A percentile compares a stretch with the other conserved stretches of the same genome.
phyloP scores from a whole-genome alignment of 1,140 invertebrate genomes.

The Lethrus apterus region DNA sequence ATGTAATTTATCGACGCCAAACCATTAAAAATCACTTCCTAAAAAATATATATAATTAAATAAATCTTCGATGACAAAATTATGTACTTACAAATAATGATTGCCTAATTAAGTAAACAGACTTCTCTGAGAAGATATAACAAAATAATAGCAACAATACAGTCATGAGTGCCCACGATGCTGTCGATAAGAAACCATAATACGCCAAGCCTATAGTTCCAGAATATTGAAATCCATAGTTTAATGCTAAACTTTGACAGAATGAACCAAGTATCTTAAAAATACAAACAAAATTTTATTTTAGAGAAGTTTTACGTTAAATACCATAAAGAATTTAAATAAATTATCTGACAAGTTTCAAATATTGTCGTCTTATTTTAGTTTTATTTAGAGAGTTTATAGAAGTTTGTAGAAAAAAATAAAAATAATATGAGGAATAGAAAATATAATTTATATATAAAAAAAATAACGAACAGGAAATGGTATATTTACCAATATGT shows the following conservation, averaged over 20 bases:
- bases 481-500: too few species aligned
- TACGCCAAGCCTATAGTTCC: slow-evolving; percentile 61
- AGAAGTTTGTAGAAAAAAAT: slow-evolving; percentile 4
- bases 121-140: slow-evolving; percentile 69
- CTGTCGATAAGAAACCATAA: slow-evolving; percentile 67
- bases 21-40: slow-evolving; percentile 73
- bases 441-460: too few species aligned
- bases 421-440: too few species aligned
- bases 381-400: not conserved
- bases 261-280: slow-evolving; percentile 60
- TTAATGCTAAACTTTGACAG: slow-evolving; percentile 67
- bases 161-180: slow-evolving; percentile 65
- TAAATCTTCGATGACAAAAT: not conserved
- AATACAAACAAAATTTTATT: slow-evolving; percentile 12
- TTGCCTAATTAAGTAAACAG: slow-evolving; percentile 61
- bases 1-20: slow-evolving; percentile 67
- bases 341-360: too few species aligned
- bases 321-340: too few species aligned
- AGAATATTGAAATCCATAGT: slow-evolving; percentile 62
- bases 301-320: slow-evolving; percentile 1
- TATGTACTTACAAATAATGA: slow-evolving; percentile 67
- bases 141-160: slow-evolving; percentile 61
- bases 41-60: slow-evolving; percentile 36
- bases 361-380: not conserved
- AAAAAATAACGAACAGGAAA: too few species aligned